Percentiles rank a stretch among this genome's conserved stretches.
Conservation (phyloP, 1,140 invertebrate species). For the Hydropsyche tenuis region DNA sequence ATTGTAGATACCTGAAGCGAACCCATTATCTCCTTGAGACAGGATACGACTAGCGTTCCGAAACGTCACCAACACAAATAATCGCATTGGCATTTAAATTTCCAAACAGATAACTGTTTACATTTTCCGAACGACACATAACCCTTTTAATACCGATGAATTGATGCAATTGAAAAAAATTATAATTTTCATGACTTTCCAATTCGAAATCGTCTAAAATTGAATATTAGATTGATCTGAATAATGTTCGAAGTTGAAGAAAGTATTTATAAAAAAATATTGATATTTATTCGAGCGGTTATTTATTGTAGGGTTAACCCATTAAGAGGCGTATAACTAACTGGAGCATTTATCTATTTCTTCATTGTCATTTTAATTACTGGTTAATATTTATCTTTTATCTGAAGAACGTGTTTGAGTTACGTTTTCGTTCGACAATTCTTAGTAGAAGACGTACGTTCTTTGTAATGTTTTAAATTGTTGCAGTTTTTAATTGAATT, state of each 20-base stretch:
- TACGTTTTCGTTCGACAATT: neutral
- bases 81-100: conserved; percentile 34
- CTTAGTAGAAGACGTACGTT: neutral
- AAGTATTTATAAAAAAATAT: too few relatives aligned
- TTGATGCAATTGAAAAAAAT: too few relatives aligned
- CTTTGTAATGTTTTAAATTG: too few relatives aligned
- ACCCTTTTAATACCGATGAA: neutral
- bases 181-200: too few relatives aligned
- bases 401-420: conserved; percentile 27
- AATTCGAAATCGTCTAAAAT: too few relatives aligned
- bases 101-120: conserved; percentile 35
- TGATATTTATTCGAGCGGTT: neutral
- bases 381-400: conserved; percentile 33
- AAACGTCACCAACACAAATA: conserved; percentile 37
- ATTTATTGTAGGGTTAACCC: conserved; percentile 1
- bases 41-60: conserved; percentile 33
- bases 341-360: conserved; percentile 33
- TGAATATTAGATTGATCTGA: too few relatives aligned
- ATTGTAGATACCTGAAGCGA: neutral
- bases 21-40: conserved; percentile 33
- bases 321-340: conserved; percentile 27
- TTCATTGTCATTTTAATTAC: conserved; percentile 33
- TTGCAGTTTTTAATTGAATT: too few relatives aligned
- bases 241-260: too few relatives aligned
- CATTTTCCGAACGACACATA: conserved; percentile 28